These are phyloP conservation scores for Corythucha ciliata DNA, from an alignment of 2,888 invertebrate species.

Conservation along the genomic window DNA sequence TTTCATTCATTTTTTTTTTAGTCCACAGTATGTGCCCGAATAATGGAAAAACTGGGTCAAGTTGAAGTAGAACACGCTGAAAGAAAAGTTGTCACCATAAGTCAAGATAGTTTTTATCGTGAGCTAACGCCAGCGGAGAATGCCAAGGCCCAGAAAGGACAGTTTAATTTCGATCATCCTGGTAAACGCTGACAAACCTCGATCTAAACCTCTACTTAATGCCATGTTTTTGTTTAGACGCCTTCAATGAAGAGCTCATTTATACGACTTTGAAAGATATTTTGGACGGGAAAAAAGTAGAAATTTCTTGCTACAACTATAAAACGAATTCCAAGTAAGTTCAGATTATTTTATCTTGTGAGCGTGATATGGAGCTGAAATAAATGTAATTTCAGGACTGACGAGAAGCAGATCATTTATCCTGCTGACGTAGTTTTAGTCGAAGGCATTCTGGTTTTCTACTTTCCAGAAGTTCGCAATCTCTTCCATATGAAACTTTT, in stretches of 20 bases:
- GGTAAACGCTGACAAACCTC: constrained; percentile 40
- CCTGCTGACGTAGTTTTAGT: constrained; percentile 80
- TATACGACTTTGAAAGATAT: constrained; percentile 70
- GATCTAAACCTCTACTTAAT: not conserved
- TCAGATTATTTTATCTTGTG: not conserved
- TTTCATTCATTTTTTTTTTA: constrained; percentile 41
- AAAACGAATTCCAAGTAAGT: constrained; percentile 77
- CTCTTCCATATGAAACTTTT: constrained; percentile 98
- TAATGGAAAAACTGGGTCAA: constrained; percentile 93
- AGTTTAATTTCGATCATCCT: constrained; percentile 98
- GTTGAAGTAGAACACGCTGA: constrained; percentile 81
- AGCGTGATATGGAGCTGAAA: not conserved
- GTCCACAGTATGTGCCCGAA: constrained; percentile 96
- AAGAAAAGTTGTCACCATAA: constrained; percentile 85
- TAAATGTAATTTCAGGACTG: constrained; percentile 21
- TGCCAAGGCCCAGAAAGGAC: constrained; percentile 72
- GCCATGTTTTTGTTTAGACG: constrained; percentile 49
- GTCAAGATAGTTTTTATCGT: constrained; percentile 95
- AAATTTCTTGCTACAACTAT: constrained; percentile 90
- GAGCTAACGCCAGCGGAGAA: constrained; percentile 72
- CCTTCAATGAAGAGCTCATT: constrained; percentile 85
- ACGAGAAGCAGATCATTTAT: constrained; percentile 32
- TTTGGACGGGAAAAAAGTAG: constrained; percentile 73
- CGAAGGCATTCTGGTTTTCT: constrained; percentile 97
- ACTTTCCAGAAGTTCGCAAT: constrained; percentile 87